Conservation (phyloP, 2,797 vertebrate species). For the Cheirogaleus major region DNA sequence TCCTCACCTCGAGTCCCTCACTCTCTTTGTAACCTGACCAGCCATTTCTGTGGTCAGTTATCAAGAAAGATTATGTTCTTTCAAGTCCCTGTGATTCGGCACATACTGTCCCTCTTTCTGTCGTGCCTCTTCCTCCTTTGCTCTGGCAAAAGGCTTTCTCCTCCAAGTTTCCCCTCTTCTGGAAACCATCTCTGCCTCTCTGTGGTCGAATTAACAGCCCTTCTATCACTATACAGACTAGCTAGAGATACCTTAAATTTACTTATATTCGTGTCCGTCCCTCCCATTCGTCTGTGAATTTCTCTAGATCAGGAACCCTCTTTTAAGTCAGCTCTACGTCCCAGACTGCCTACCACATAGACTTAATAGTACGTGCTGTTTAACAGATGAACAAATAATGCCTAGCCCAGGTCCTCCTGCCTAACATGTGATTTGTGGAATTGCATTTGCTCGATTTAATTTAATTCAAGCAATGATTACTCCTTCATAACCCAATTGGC, state of each 20-base stretch:
- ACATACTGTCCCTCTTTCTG: background rate
- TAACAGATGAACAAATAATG: background rate
- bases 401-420: background rate
- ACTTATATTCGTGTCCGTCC: background rate
- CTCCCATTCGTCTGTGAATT: background rate
- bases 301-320: background rate
- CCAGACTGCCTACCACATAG: background rate
- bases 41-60: background rate
- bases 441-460: background rate
- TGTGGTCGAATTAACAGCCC: background rate
- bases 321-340: background rate
- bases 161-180: background rate
- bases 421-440: background rate
- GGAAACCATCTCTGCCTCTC: background rate
- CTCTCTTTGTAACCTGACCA: background rate
- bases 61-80: background rate
- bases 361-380: background rate
- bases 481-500: background rate
- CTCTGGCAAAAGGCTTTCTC: background rate
- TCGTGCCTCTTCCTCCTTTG: background rate
- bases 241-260: background rate
- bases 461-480: slow-evolving; percentile 5
- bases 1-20: background rate
- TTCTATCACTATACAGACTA: background rate
- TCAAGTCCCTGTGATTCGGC: background rate